phyloP scores from a whole-genome alignment of 2,888 invertebrate genomes.

The Sepiola atlantica region DNA sequence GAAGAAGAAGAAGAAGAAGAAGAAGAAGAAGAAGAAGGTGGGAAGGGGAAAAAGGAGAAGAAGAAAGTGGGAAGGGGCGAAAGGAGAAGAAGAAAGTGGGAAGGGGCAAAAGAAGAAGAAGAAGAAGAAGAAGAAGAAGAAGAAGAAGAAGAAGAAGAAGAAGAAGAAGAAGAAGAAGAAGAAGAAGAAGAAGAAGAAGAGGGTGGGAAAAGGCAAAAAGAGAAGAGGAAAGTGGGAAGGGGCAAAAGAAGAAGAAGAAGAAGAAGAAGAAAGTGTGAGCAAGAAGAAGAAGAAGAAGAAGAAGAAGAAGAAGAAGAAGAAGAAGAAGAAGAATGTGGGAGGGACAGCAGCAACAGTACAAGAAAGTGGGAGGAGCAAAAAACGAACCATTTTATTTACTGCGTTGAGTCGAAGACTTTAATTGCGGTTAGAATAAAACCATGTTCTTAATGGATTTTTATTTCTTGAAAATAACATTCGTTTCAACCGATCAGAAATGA shows the following conservation, averaged over 20 bases:
- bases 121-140: too few species aligned
- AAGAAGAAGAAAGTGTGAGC: too few species aligned
- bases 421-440: too few species aligned
- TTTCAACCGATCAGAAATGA: too few species aligned
- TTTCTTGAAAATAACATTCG: too few species aligned
- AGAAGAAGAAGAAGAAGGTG: neutral
- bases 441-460: too few species aligned
- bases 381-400: too few species aligned
- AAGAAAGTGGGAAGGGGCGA: neutral
- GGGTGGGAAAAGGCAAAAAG: neutral
- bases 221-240: accelerated
- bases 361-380: too few species aligned
- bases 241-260: neutral
- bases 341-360: accelerated
- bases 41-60: neutral
- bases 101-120: neutral
- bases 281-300: too few species aligned
- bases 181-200: neutral
- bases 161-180: accelerated
- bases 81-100: neutral
- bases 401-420: too few species aligned
- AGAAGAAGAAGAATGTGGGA: neutral
- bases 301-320: too few species aligned
- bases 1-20: neutral
- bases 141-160: neutral